These are phyloP conservation scores for Drosophila kuntzei DNA, from an alignment of 2,888 invertebrate species.

Conservation along the genomic window DNA sequence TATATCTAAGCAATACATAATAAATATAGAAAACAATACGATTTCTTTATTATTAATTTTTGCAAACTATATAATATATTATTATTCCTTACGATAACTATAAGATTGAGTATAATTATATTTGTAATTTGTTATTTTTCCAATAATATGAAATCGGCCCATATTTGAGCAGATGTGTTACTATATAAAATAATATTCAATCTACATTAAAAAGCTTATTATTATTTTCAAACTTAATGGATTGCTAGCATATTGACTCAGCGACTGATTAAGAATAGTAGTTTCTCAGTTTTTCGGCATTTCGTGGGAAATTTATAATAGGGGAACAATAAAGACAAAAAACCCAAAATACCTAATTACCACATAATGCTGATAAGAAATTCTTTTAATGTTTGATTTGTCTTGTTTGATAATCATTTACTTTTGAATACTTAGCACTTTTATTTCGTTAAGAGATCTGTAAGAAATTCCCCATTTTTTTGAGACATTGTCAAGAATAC, in stretches of 20 bases:
- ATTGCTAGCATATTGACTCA: constrained; percentile 1
- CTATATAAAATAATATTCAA: no score
- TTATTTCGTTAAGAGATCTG: constrained; percentile 1
- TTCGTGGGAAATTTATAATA: background rate
- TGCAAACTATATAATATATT: no score
- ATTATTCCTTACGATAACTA: no score
- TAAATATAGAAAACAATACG: no score
- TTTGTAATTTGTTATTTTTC: no score
- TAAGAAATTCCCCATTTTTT: constrained; percentile 16
- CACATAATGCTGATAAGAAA: constrained; percentile 9
- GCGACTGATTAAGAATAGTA: background rate
- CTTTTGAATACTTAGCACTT: background rate
- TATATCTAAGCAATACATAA: no score
- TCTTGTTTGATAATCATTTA: background rate
- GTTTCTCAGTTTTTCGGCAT: background rate
- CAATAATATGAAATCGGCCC: no score
- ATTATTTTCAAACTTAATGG: background rate
- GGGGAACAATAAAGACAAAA: background rate
- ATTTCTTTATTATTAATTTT: no score
- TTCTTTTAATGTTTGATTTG: background rate
- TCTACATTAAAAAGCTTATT: background rate
- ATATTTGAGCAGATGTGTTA: no score
- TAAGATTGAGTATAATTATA: no score
- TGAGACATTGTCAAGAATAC: constrained; percentile 8
- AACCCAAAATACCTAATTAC: constrained; percentile 5